Evolutionary conservation across 2,113 vertebrate genomes (phyloP).

Genomic region (Cyphomyrus discorhynchus): DNA sequence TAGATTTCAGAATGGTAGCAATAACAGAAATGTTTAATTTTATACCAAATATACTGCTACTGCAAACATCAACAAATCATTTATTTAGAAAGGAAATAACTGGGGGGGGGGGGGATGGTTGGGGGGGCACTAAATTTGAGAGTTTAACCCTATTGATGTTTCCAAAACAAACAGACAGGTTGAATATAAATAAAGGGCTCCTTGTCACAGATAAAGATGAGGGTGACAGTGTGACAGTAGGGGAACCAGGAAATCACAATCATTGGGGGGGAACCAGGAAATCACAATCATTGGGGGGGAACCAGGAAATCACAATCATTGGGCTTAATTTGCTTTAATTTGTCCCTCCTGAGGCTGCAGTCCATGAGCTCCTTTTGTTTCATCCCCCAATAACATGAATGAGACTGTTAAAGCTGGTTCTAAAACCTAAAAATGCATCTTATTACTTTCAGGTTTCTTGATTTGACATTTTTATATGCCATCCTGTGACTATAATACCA

Average conservation of each 20-base stretch:
- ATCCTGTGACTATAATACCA: neutral
- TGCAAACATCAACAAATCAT: neutral
- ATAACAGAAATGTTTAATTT: slow-evolving; percentile 11
- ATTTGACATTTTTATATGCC: neutral
- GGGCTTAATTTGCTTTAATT: neutral
- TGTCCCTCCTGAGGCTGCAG: neutral
- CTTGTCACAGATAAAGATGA: neutral
- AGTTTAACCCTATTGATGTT: neutral
- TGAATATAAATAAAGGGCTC: slow-evolving; percentile 7
- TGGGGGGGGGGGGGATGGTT: neutral
- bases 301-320: neutral
- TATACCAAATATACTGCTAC: neutral
- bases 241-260: neutral
- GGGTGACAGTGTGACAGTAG: neutral
- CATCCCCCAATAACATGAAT: neutral
- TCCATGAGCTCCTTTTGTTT: neutral
- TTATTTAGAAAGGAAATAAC: neutral
- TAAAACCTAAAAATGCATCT: neutral
- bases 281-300: neutral
- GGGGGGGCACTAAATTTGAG: neutral
- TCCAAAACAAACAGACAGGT: neutral
- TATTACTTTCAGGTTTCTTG: neutral
- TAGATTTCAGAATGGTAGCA: neutral
- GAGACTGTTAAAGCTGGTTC: neutral
- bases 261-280: neutral